A percentile compares a stretch with the other conserved stretches of the same genome.
Conservation (phyloP, 37 sponge, comb jelly and placozoan genomes). For the Crambe crambe region DNA sequence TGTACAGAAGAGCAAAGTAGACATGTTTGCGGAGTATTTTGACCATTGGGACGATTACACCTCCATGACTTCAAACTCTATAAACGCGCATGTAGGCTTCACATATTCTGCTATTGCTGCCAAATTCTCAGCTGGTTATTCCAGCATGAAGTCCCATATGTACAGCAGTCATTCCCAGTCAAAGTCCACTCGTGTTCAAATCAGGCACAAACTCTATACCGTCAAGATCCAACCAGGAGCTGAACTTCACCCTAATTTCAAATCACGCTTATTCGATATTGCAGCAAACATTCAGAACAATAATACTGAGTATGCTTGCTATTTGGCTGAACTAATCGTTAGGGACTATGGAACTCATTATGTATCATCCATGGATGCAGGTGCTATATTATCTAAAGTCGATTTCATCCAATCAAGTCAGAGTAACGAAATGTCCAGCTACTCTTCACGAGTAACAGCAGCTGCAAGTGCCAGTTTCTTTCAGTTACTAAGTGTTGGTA, state of each 20-base stretch:
- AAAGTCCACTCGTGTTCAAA: slow-evolving; percentile 40
- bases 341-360: slow-evolving; percentile 79
- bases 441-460: not conserved
- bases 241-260: slow-evolving; percentile 51
- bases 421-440: not conserved
- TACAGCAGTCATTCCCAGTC: slow-evolving; percentile 18
- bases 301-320: slow-evolving; percentile 34
- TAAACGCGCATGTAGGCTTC: slow-evolving; percentile 5
- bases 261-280: slow-evolving; percentile 50
- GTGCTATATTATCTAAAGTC: slow-evolving; percentile 49
- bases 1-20: slow-evolving; percentile 27
- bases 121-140: slow-evolving; percentile 49
- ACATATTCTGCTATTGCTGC: slow-evolving; percentile 25
- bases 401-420: slow-evolving; percentile 17
- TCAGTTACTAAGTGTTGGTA: slow-evolving; percentile 5
- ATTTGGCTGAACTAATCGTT: slow-evolving; percentile 63
- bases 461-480: slow-evolving; percentile 53
- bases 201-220: slow-evolving; percentile 42
- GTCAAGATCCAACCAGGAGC: slow-evolving; percentile 39
- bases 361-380: slow-evolving; percentile 44
- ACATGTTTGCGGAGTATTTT: slow-evolving; percentile 26
- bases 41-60: slow-evolving; percentile 56
- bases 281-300: slow-evolving; percentile 62
- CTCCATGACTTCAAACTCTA: slow-evolving; percentile 27
- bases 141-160: slow-evolving; percentile 18